Evolutionary conservation across 1,140 invertebrate genomes (phyloP).

Genomic region (Branchinecta lindahli): DNA sequence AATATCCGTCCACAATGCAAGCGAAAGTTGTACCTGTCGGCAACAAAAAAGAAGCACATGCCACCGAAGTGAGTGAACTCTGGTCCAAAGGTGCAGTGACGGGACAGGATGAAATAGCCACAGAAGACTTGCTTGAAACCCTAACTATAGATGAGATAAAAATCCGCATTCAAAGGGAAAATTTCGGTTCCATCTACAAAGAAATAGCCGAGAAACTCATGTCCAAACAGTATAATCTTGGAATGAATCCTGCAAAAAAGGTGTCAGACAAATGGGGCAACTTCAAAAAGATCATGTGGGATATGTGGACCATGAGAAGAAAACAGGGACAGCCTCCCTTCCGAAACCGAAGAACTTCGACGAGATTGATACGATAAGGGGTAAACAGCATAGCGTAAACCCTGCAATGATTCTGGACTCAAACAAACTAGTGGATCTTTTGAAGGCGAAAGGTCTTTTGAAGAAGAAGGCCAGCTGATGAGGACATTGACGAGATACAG

Average conservation of each 20-base stretch:
- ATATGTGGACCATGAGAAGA: conserved; percentile 1
- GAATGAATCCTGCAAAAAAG: conserved; percentile 8
- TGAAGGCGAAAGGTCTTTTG: conserved; percentile 8
- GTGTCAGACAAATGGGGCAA: conserved; percentile 5
- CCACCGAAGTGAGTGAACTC: conserved; percentile 1
- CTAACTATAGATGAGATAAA: not conserved
- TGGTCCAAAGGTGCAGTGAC: conserved; percentile 1
- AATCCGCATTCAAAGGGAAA: not conserved
- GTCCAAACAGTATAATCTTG: not conserved
- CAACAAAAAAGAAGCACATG: conserved; percentile 8
- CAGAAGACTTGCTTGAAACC: not conserved
- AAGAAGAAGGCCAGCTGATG: not conserved
- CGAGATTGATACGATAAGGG: conserved; percentile 8
- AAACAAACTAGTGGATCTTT: conserved; percentile 5
- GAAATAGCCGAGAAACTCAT: conserved; percentile 9
- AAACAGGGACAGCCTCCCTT: not conserved
- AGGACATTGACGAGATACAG: conserved; percentile 8
- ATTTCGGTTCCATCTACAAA: conserved; percentile 5
- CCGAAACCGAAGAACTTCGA: conserved; percentile 4
- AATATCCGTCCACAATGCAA: not conserved
- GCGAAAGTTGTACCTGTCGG: conserved; percentile 7
- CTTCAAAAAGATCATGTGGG: conserved; percentile 1
- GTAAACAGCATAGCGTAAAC: conserved; percentile 1
- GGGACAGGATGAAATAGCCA: conserved; percentile 4
- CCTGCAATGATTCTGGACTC: conserved; percentile 8